These are phyloP conservation scores for Macropis europaea DNA, from an alignment of 2,888 invertebrate genomes.

Conservation along the genomic window DNA sequence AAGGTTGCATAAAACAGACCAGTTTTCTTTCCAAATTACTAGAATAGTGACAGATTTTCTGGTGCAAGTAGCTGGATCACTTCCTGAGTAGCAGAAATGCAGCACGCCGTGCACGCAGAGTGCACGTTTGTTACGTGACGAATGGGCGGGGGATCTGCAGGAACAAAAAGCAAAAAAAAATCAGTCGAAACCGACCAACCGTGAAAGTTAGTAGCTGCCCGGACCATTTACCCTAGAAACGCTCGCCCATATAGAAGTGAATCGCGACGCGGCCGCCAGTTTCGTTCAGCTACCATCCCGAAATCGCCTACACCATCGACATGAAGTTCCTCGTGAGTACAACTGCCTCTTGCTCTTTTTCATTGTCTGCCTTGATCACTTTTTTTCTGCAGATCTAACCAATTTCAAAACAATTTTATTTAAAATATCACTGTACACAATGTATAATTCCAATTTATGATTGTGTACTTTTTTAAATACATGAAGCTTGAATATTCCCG, in stretches of 20 bases:
- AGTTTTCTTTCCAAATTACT: no score
- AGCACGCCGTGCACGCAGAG: slow-evolving; percentile 25
- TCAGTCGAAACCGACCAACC: slow-evolving; percentile 65
- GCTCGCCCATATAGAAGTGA: slow-evolving; percentile 77
- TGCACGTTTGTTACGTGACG: slow-evolving; percentile 64
- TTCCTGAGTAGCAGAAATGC: slow-evolving; percentile 65
- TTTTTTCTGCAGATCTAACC: no score
- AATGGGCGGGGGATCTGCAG: slow-evolving; percentile 46
- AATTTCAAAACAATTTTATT: neutral
- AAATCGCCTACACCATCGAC: slow-evolving; percentile 60
- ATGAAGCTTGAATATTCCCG: no score
- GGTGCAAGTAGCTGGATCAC: slow-evolving; percentile 56
- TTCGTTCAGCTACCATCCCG: slow-evolving; percentile 67
- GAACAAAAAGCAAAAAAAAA: slow-evolving; percentile 44
- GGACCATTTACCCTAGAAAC: slow-evolving; percentile 52
- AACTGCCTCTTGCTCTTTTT: neutral
- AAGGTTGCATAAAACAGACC: no score
- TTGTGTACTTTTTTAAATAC: no score
- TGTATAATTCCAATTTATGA: no score
- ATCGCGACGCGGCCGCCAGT: slow-evolving; percentile 71
- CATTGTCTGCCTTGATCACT: no score
- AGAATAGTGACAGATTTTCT: slow-evolving; percentile 45
- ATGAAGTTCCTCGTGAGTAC: slow-evolving; percentile 74
- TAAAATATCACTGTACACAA: no score
- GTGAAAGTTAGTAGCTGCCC: slow-evolving; percentile 72